phyloP scores from a whole-genome alignment of 2,888 invertebrate genomes.

The Lordiphosa fenestrarum region DNA sequence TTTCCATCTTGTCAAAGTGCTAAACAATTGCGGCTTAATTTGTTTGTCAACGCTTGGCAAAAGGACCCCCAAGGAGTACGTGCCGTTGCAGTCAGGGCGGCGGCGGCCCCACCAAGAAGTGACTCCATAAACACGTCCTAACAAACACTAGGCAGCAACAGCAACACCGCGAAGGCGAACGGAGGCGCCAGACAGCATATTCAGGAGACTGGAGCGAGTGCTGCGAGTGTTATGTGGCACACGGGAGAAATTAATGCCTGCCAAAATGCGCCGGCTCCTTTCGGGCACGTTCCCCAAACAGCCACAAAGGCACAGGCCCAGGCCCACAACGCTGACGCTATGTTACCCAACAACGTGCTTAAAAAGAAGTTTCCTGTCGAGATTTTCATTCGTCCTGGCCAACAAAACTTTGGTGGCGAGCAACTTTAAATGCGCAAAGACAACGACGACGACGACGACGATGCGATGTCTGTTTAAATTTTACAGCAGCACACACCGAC shows the following conservation, averaged over 20 bases:
- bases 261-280: slow-evolving; percentile 46
- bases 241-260: slow-evolving; percentile 69
- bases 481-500: neutral
- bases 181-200: slow-evolving; percentile 1
- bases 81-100: slow-evolving; percentile 19
- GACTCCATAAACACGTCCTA: slow-evolving; percentile 61
- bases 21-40: slow-evolving; percentile 53
- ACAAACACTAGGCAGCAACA: slow-evolving; percentile 20
- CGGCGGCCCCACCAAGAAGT: slow-evolving; percentile 24
- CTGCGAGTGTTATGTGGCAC: slow-evolving; percentile 55
- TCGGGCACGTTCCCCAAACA: slow-evolving; percentile 60
- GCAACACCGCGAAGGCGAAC: too few relatives aligned
- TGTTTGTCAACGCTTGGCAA: slow-evolving; percentile 46
- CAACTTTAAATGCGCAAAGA: slow-evolving; percentile 21
- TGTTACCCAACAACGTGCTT: slow-evolving; percentile 17
- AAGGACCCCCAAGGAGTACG: slow-evolving; percentile 9
- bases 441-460: slow-evolving; percentile 6
- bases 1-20: slow-evolving; percentile 23
- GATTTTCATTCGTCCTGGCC: slow-evolving; percentile 21
- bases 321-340: slow-evolving; percentile 13
- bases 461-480: slow-evolving; percentile 10
- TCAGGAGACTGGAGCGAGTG: neutral
- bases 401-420: neutral
- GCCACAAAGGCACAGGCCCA: neutral
- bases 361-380: slow-evolving; percentile 21